Base-by-base conservation (phyloP, 2,888 invertebrate species). In the Brachynemurus nebulosus region DNA sequence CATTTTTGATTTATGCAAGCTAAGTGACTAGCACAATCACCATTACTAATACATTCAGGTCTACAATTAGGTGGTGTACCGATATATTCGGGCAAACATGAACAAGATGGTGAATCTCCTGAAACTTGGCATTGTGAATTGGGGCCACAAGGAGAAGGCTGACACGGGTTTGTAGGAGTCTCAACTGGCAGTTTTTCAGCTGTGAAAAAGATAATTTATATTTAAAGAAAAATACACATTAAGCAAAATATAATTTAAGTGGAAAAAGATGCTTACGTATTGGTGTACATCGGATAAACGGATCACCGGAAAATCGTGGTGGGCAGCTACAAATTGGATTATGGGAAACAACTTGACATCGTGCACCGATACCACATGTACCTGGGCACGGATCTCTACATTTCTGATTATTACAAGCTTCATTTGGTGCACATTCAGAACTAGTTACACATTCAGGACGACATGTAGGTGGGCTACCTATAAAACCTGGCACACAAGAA, bases 1-100 rank as follows among this genome's bases (percentile, higher is more conserved):
- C 86, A 86, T 67, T 80, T 82, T 55, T 78, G 73, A 56, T 77
- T 78, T 11, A 81, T 70, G 58, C 86, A 86, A 34, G 84, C 82
- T 56, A 74, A 65, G 54, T 79, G 72, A 53, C 72, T 74, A 1
- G 76, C 53, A 58, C 85, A 85, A 60, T 84, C 84, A 33, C 77
- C 71, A 60, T 76, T 83, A 4, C 74, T 72, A 11, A 78, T 72
- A 59, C 85, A 85, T 65, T 83, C 81, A 3, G 82, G 82, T 53
- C 76, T 67, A 57, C 82, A 82, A 49, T 79, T 78, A n/a, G 80
- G 78, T 39, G 81, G 78, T 40, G 73, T 64, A 20, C 81, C 80
- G 6, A 68, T 64, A 54, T 72, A 78, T 42, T 72, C 71, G 2
- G 72, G 65, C 36, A 74, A 58, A 55, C 82, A 82, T 11, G 68